Conservation (phyloP, 2,888 invertebrate species). For the Xanthia togata region DNA sequence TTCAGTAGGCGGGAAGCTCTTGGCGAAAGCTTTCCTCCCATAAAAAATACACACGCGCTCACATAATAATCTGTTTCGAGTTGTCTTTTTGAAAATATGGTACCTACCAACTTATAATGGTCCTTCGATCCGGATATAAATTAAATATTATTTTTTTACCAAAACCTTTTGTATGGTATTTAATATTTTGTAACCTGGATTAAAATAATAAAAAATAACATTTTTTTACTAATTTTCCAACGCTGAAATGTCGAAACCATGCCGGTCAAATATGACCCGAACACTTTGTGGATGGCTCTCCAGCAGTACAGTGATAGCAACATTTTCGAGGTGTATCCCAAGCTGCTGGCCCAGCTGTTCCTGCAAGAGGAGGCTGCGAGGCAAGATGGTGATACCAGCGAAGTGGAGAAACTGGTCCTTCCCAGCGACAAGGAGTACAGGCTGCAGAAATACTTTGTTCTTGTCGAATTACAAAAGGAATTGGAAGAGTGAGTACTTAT, state of each 20-base stretch:
- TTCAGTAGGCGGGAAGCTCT: slow-evolving; percentile 79
- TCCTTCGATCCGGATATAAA: slow-evolving; percentile 7
- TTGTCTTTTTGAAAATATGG: background rate
- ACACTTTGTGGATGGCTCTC: slow-evolving; percentile 89
- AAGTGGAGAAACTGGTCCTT: slow-evolving; percentile 90
- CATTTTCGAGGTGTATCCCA: slow-evolving; percentile 92
- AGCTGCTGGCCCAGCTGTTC: slow-evolving; percentile 91
- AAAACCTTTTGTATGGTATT: no score
- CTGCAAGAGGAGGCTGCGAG: slow-evolving; percentile 86
- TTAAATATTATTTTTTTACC: background rate
- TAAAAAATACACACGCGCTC: slow-evolving; percentile 46
- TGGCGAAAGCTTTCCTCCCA: slow-evolving; percentile 69
- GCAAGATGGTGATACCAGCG: slow-evolving; percentile 83
- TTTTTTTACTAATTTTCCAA: slow-evolving; percentile 7
- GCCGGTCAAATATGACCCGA: slow-evolving; percentile 82
- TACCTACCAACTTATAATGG: background rate
- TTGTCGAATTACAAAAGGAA: slow-evolving; percentile 92
- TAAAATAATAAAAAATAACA: background rate
- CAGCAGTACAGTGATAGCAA: slow-evolving; percentile 90
- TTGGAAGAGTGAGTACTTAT: slow-evolving; percentile 71
- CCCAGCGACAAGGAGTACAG: slow-evolving; percentile 93
- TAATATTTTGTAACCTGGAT: background rate
- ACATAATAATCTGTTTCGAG: background rate
- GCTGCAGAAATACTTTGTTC: slow-evolving; percentile 92
- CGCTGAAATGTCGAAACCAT: slow-evolving; percentile 75